These are phyloP conservation scores for Drosophila athabasca DNA, from an alignment of 1,140 invertebrate genomes.

Conservation along the genomic window DNA sequence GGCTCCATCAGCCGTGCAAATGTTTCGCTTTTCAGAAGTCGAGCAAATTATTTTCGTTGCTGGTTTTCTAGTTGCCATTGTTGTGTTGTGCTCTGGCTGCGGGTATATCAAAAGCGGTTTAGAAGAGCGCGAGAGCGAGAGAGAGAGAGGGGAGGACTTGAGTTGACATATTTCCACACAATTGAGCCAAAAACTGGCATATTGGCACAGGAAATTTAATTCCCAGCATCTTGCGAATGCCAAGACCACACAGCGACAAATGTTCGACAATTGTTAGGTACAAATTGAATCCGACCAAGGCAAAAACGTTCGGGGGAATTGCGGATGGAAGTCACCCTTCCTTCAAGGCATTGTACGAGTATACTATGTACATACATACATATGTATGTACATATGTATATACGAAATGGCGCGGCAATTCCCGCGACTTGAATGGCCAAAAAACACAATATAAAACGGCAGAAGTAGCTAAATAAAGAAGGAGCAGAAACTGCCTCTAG, in stretches of 20 bases:
- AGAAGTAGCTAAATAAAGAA: constrained; percentile 31
- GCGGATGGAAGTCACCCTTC: constrained; percentile 36
- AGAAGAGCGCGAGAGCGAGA: background rate
- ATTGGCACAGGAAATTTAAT: constrained; percentile 67
- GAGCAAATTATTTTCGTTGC: constrained; percentile 37
- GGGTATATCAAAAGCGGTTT: constrained; percentile 13
- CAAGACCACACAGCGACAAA: constrained; percentile 35
- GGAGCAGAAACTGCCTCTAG: constrained; percentile 28
- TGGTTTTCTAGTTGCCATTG: constrained; percentile 22
- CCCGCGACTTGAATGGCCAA: constrained; percentile 41
- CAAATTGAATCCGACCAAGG: constrained; percentile 61
- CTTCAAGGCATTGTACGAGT: constrained; percentile 35
- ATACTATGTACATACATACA: too few species aligned
- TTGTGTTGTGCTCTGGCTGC: constrained; percentile 27
- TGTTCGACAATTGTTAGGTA: constrained; percentile 59
- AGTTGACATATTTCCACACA: constrained; percentile 68
- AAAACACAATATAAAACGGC: constrained; percentile 31
- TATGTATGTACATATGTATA: constrained; percentile 11
- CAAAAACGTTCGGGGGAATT: constrained; percentile 18
- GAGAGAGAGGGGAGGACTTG: constrained; percentile 17
- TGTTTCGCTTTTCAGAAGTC: constrained; percentile 43
- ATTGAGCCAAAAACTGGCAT: constrained; percentile 62
- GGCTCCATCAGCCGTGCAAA: constrained; percentile 6
- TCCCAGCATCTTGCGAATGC: constrained; percentile 50
- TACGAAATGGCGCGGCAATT: constrained; percentile 54